Evolutionary conservation across 1,140 invertebrate species (phyloP).

Genomic region (Zaprionus gabonicus): DNA sequence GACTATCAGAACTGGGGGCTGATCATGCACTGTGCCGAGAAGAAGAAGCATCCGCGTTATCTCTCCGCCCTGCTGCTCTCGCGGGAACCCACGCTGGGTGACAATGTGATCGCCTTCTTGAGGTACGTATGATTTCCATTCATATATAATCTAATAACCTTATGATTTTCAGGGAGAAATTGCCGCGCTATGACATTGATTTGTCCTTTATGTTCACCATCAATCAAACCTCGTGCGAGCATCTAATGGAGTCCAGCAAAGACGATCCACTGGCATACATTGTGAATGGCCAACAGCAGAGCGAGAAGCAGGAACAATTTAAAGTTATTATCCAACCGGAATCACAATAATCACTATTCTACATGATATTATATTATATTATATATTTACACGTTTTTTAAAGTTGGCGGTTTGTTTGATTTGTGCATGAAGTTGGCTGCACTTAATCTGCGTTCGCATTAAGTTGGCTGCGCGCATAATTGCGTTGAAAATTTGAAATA

Average conservation of each 20-base stretch:
- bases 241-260: constrained; percentile 78
- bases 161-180: constrained; percentile 85
- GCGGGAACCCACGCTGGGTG: constrained; percentile 86
- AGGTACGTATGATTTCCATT: constrained; percentile 28
- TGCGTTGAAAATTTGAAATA: not conserved
- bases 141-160: constrained; percentile 2
- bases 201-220: constrained; percentile 93
- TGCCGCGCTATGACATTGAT: constrained; percentile 91
- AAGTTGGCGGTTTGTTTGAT: not conserved
- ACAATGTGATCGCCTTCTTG: constrained; percentile 86
- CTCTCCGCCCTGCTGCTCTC: constrained; percentile 93
- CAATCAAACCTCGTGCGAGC: constrained; percentile 86
- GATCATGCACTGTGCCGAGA: constrained; percentile 93
- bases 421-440: constrained; percentile 26
- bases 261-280: constrained; percentile 81
- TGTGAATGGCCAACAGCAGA: constrained; percentile 61
- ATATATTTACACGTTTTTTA: not conserved
- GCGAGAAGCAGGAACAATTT: constrained; percentile 41
- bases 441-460: not conserved
- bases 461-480: constrained; percentile 5
- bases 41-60: constrained; percentile 91
- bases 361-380: constrained; percentile 2
- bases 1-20: constrained; percentile 92
- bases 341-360: not conserved
- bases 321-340: constrained; percentile 46